Base-by-base conservation (phyloP, 2,797 vertebrate genomes). In the Phrynocephalus guinanensis region DNA sequence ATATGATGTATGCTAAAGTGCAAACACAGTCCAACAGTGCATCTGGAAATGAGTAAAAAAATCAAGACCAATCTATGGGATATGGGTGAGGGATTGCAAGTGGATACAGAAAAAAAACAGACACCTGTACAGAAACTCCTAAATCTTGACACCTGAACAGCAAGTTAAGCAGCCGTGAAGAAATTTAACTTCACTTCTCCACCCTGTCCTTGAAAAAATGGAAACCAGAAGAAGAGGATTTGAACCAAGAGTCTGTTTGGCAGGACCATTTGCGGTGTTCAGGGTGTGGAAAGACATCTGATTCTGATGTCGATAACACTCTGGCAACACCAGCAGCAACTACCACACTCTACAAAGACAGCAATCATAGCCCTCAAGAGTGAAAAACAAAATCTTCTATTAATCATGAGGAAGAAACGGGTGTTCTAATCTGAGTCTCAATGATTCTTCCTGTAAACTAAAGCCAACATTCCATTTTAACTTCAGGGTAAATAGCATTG, bases 281-380 rank as follows among this genome's bases (percentile, higher is more conserved):
- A 67, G 28, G 20, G 28, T 76, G 44, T 60, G 20, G 72, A 81
- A 50, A 8, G 33, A 81, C 85, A 81, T 50, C 38, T 76, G 56
- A 82, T 87, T 82, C 5, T 38, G 75, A 63, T 63, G 81, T 63
- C 63, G 78, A 83, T 26, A 71, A 70, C 50, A 30, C 20, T n/a
- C 26, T 22, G 18, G 33, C 33, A 78, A 3, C 33, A 83, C 1
- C 20, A 82, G 28, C 20, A 82, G 28, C 20, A n/a, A 70, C 26
- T 68, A 68, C 68, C 44, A 83, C 44, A 22, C 24, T 83, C 16
- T 70, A 76, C 72, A 70, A 52, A 63, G 20, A 38, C 73, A 50
- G 38, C 79, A 82, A 3, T 20, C 72, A 9, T 30, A 60, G 30
- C 24, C 26, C 52, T 67, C 13, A 10, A 15, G 50, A 48, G 60